Percentiles rank a stretch among this genome's conserved stretches.
Conservation (phyloP, 2,888 invertebrate species). For the Taphrorychus bicolor region DNA sequence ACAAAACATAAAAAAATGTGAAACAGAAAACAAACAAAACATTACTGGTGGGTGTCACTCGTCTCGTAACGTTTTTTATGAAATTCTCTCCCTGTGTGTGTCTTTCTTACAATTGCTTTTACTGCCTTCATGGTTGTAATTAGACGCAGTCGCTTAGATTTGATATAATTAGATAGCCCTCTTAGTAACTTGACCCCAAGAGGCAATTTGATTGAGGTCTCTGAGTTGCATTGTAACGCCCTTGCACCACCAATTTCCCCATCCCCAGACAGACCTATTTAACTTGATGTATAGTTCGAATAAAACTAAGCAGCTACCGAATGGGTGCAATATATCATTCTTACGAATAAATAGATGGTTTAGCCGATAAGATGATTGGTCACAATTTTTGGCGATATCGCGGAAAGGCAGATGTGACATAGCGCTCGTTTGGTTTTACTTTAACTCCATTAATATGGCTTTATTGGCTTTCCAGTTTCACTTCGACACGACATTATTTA, state of each 20-base stretch:
- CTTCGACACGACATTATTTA: too few relatives aligned
- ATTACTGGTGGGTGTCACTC: constrained; percentile 44
- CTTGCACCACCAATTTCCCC: neutral
- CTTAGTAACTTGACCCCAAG: neutral
- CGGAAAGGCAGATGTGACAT: constrained; percentile 40
- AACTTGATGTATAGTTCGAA: constrained; percentile 13
- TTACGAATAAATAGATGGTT: constrained; percentile 29
- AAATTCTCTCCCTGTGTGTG: constrained; percentile 36
- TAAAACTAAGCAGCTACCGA: constrained; percentile 26
- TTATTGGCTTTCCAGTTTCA: too few relatives aligned
- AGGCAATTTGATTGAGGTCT: neutral
- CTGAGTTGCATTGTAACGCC: neutral
- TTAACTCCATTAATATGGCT: neutral
- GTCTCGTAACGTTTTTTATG: constrained; percentile 45
- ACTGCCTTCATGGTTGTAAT: constrained; percentile 1
- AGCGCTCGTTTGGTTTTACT: constrained; percentile 1
- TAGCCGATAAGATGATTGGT: constrained; percentile 32
- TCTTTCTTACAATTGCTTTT: constrained; percentile 21
- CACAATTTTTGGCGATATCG: constrained; percentile 39
- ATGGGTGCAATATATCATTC: constrained; percentile 24
- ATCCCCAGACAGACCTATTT: neutral
- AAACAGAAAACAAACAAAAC: constrained; percentile 44
- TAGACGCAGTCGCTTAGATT: neutral
- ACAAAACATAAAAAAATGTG: constrained; percentile 39
- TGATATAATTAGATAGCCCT: neutral